Evolutionary conservation across 1,140 invertebrate species (phyloP), one percentile per base, ranked within the genome.

Genomic region (Nixonia krombeini): DNA sequence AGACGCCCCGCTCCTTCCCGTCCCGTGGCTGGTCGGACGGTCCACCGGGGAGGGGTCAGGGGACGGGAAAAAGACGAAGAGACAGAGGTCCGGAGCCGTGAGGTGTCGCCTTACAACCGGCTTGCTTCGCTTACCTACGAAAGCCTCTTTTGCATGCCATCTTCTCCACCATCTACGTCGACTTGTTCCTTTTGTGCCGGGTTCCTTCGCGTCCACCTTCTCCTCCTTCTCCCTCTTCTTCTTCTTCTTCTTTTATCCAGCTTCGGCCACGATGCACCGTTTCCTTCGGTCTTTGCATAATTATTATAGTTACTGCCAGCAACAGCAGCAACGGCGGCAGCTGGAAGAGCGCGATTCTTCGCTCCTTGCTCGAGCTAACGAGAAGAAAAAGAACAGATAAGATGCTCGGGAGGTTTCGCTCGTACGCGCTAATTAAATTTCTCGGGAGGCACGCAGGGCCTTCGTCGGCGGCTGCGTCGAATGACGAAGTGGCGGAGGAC

Each of bases 61-160:
- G 53, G 51, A 29, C 15, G 15, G 55, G 56, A 44, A 49, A 57
- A 74, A 69, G n/a, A n/a, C n/a, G 71, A 62, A 64, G 70, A 75
- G 69, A 74, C 68, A 75, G 74, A 72, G 74, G 72, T 77, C 70
- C 64, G 66, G 72, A 77, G 68, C 71, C 71, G 62, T 71, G 79
- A 85, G 82, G 82, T 85, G 82, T 84, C 81, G 82, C 76, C 81
- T 85, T 84, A 84, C 82, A 84, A 85, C 83, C 82, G 82, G 80
- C 82, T 85, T 76, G 77, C 75, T 82, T 81, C 76, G 71, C 76
- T 82, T 82, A 79, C 77, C 76, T 78, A 80, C 75, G 78, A 80
- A 78, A 82, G 80, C 75, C 79, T 81, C 74, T 77, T 85, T 84
- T 84, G 83, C 82, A 85, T 84, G 79, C 82, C 82, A 85, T 84